phyloP scores from a whole-genome alignment of 1,140 invertebrate species.

The Pseudomyrmex concolor region DNA sequence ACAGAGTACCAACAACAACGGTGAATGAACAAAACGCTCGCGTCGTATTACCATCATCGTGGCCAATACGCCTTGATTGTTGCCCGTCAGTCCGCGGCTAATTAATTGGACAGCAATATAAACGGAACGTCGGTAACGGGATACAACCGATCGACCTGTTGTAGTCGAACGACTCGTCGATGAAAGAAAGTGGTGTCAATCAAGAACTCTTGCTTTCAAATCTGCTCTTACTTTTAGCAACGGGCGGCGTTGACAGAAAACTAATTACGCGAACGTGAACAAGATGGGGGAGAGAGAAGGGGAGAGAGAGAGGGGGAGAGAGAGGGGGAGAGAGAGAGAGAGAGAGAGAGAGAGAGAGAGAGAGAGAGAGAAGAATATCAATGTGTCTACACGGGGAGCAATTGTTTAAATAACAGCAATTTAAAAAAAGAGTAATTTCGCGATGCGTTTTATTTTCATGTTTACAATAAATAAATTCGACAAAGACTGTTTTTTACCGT shows the following conservation, averaged over 20 bases:
- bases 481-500: background rate
- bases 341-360: background rate
- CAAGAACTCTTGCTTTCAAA: slow-evolving; percentile 10
- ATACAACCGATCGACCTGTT: slow-evolving; percentile 16
- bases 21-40: slow-evolving; percentile 37
- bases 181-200: slow-evolving; percentile 1
- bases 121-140: slow-evolving; percentile 8
- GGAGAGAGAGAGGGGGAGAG: background rate
- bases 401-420: no score
- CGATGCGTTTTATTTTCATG: no score
- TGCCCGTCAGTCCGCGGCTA: slow-evolving; percentile 27
- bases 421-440: no score
- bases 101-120: slow-evolving; percentile 37
- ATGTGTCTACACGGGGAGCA: no score
- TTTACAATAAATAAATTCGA: background rate
- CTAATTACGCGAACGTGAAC: background rate
- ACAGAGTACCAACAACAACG: slow-evolving; percentile 28
- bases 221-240: slow-evolving; percentile 14
- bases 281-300: background rate
- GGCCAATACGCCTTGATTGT: slow-evolving; percentile 29
- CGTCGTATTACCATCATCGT: slow-evolving; percentile 17
- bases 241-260: slow-evolving; percentile 1
- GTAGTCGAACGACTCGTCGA: background rate
- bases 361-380: background rate
- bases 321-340: background rate